A percentile compares a stretch with the other conserved stretches of the same genome.
phyloP scores from a whole-genome alignment of 2,797 vertebrate species.

The Crax fasciolata region DNA sequence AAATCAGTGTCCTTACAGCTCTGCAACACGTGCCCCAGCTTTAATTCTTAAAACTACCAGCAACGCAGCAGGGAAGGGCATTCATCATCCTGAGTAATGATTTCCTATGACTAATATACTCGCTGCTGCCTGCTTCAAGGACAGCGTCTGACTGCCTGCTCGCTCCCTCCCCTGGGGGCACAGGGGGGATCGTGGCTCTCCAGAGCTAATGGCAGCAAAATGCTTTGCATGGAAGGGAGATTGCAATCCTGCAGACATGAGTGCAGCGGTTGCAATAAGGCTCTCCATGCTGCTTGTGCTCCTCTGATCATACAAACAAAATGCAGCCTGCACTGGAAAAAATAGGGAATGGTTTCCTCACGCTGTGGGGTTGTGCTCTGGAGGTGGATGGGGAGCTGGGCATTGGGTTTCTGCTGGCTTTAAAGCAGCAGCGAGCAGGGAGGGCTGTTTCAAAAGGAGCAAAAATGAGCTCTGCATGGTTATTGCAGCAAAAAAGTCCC shows the following conservation, averaged over 20 bases:
- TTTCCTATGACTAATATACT: slow-evolving; percentile 5
- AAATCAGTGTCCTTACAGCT: slow-evolving; percentile 55
- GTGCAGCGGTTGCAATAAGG: neutral
- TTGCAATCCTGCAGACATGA: rapidly evolving
- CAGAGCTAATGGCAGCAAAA: neutral
- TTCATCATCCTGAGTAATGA: slow-evolving; percentile 25
- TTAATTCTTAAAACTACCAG: slow-evolving; percentile 4
- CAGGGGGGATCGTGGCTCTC: rapidly evolving
- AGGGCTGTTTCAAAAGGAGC: neutral
- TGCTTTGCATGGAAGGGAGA: neutral
- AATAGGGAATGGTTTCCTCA: neutral
- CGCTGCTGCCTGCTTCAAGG: slow-evolving; percentile 21
- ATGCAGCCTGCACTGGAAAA: rapidly evolving
- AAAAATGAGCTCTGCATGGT: neutral
- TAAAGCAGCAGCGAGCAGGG: neutral
- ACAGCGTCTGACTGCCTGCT: neutral
- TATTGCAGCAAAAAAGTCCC: neutral
- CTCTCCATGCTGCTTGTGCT: neutral
- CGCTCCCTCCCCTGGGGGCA: neutral
- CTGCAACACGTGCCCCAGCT: neutral
- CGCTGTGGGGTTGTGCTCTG: neutral
- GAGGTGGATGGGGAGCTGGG: neutral
- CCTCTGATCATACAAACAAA: neutral
- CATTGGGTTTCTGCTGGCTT: neutral
- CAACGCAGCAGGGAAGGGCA: neutral